These are phyloP conservation scores for Gryllus bimaculatus DNA, from an alignment of 1,140 invertebrate species.

Conservation along the genomic window DNA sequence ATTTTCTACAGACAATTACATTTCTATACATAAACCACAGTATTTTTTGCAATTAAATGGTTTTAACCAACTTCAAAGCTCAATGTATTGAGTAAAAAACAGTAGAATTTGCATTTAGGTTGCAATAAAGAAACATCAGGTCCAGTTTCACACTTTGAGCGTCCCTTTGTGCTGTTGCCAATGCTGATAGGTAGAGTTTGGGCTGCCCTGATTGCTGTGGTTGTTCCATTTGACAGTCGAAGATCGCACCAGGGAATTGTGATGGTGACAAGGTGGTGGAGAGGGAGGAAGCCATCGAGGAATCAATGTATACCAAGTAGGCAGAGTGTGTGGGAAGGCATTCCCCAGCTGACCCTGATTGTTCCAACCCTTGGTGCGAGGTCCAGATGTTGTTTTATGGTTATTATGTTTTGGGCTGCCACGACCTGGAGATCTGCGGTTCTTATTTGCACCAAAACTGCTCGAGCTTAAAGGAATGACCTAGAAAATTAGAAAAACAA, in stretches of 20 bases:
- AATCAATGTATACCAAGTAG: slow-evolving; percentile 25
- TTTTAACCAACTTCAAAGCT: neutral
- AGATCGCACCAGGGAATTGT: slow-evolving; percentile 14
- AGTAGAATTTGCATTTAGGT: neutral
- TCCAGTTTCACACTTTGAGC: slow-evolving; percentile 19
- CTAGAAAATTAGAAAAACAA: neutral
- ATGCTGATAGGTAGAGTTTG: slow-evolving; percentile 8
- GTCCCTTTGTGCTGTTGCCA: slow-evolving; percentile 19
- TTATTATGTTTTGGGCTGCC: slow-evolving; percentile 13
- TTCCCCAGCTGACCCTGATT: slow-evolving; percentile 7
- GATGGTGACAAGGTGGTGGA: slow-evolving; percentile 25
- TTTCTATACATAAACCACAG: neutral
- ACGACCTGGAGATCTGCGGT: neutral
- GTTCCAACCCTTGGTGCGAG: slow-evolving; percentile 10
- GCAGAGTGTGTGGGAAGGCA: slow-evolving; percentile 9
- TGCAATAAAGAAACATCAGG: neutral
- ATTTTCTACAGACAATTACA: neutral
- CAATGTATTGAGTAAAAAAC: slow-evolving; percentile 13
- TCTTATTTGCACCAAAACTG: slow-evolving; percentile 13
- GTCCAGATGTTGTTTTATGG: slow-evolving; percentile 7
- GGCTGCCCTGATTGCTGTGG: neutral
- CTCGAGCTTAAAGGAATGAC: slow-evolving; percentile 17
- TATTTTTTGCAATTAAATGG: neutral
- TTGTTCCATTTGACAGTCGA: neutral
- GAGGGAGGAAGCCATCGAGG: slow-evolving; percentile 24